Evolutionary conservation across 2,888 invertebrate genomes (phyloP).

Genomic region (Callyntrura guangdongensis): DNA sequence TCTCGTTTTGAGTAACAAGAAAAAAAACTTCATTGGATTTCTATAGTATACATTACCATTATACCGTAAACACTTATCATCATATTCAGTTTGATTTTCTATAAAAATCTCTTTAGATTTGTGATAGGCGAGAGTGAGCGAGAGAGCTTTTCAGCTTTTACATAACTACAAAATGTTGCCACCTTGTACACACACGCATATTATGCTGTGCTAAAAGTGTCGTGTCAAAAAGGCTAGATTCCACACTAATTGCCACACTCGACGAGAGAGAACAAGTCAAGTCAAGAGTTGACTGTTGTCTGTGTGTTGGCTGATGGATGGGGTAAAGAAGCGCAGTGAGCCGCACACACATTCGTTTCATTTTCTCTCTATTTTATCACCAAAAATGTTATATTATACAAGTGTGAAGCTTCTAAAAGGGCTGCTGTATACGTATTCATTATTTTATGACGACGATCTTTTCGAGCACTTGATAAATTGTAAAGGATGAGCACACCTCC

Average conservation of each 20-base stretch:
- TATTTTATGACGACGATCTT: conserved; percentile 34
- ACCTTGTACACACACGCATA: neutral
- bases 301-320: neutral
- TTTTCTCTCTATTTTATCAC: conserved; percentile 37
- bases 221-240: conserved; percentile 76
- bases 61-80: neutral
- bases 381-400: conserved; percentile 9
- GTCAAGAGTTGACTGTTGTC: neutral
- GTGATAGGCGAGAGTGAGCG: too few relatives aligned
- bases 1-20: conserved; percentile 19
- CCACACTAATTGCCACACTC: conserved; percentile 74
- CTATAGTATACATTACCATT: too few relatives aligned
- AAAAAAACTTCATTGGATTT: conserved; percentile 25
- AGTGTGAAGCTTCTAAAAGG: neutral
- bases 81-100: too few relatives aligned
- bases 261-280: conserved; percentile 22
- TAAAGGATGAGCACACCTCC: neutral
- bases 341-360: conserved; percentile 37
- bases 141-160: neutral
- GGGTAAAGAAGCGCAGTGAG: conserved; percentile 27
- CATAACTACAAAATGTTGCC: neutral
- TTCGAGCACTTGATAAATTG: neutral
- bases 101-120: too few relatives aligned
- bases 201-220: conserved; percentile 55
- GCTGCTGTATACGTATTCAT: conserved; percentile 36